Evolutionary conservation across 2,797 vertebrate species (phyloP), one percentile per base, ranked within the genome.

Genomic region (Hippopotamyrus pictus): DNA sequence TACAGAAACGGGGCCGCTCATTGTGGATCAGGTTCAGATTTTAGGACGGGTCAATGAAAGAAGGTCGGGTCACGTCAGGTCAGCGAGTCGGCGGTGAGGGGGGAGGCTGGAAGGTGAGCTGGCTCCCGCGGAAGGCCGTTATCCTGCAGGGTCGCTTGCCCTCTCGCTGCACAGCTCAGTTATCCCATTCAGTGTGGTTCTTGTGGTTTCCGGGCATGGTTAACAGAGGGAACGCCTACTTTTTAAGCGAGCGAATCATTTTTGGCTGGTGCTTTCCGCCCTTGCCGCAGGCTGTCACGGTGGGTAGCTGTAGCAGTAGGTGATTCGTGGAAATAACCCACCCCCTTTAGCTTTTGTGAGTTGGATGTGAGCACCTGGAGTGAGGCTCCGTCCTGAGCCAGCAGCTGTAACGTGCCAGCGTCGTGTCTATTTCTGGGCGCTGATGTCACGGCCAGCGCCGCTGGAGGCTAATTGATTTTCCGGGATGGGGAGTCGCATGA

Each of bases 391-490:
- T 54, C 51, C 25, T 86, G 53, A 87, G 14, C 53, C 37, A 87
- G 86, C 53, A n/a, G 54, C 37, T 19, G 41, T 83, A 50, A 46
- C 11, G 41, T 0, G 3, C 57, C 33, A 22, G 33, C 9, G 8
- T 29, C 3, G 54, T 17, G 88, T 89, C 90, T 91, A 90, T 91
- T 92, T 91, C 79, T 88, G 91, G 87, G 90, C 8, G 88, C 65
- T 91, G 88, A 92, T 90, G 91, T 92, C 90, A 92, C 88, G 82
- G 89, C 62, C 90, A 89, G 91, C 92, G 89, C 89, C 89, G 88
- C 76, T 29, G 89, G 84, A 89, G 50, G 41, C 89, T 91, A 92
- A 93, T 92, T 93, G 92, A 92, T 92, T 93, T 92, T 90, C 91
- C 50, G 50, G 85, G 50, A 50, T 85, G 88, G 89, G 90, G 90